A percentile compares a stretch with the other conserved stretches of the same genome.
Evolutionary conservation across 2,888 invertebrate species (phyloP).

Genomic region (Spicauda simplicius): DNA sequence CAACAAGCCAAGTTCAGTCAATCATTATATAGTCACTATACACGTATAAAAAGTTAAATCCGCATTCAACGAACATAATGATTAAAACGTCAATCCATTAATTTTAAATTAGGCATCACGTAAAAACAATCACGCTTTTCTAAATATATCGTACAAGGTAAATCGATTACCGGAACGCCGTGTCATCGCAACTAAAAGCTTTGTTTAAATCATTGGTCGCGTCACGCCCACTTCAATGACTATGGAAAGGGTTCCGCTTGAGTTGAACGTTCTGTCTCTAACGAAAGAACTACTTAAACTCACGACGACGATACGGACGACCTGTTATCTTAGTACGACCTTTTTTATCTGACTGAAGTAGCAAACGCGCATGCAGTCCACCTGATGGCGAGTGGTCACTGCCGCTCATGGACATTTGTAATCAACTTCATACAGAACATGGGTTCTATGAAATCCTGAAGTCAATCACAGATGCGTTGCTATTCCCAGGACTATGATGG

Average conservation of each 20-base stretch:
- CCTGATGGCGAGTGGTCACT: too few relatives aligned
- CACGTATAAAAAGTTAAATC: not conserved
- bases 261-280: conserved; percentile 36
- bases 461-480: too few relatives aligned
- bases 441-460: too few relatives aligned
- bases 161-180: conserved; percentile 51
- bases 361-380: too few relatives aligned
- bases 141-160: conserved; percentile 42
- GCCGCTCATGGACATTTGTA: too few relatives aligned
- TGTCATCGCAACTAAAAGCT: conserved; percentile 75
- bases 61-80: conserved; percentile 42
- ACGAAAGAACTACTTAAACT: conserved; percentile 6
- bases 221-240: conserved; percentile 71
- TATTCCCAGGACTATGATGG: too few relatives aligned
- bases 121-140: conserved; percentile 60
- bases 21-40: not conserved
- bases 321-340: too few relatives aligned
- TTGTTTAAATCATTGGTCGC: conserved; percentile 70
- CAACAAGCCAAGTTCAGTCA: too few relatives aligned
- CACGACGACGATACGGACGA: not conserved
- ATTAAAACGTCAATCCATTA: conserved; percentile 38
- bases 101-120: conserved; percentile 63
- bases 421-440: too few relatives aligned
- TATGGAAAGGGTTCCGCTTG: conserved; percentile 65
- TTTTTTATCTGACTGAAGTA: too few relatives aligned